A percentile compares a stretch with the other conserved stretches of the same genome.
These are phyloP conservation scores for Meda fulgida DNA, from an alignment of 2,797 vertebrate species.

Conservation along the genomic window DNA sequence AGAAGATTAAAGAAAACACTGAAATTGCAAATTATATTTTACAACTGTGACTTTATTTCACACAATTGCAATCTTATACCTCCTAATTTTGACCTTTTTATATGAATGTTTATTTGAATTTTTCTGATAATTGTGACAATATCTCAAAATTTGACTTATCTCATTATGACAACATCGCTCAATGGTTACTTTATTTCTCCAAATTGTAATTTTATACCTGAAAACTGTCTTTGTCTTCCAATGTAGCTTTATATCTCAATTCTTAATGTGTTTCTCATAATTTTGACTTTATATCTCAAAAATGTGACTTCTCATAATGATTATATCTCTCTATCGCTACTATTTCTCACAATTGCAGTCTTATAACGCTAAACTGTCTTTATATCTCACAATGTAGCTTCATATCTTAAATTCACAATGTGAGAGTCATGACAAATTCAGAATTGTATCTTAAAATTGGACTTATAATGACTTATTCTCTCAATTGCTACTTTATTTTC, in stretches of 20 bases:
- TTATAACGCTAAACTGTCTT: background rate
- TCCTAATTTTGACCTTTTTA: background rate
- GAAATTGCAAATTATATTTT: background rate
- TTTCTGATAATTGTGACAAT: background rate
- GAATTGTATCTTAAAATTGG: too few relatives aligned
- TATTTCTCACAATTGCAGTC: background rate
- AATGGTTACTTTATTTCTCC: background rate
- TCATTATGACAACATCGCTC: too few relatives aligned
- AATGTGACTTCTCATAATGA: background rate
- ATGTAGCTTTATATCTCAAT: background rate
- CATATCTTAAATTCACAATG: too few relatives aligned
- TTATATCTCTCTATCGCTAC: too few relatives aligned
- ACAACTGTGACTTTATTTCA: background rate
- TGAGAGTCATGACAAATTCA: too few relatives aligned
- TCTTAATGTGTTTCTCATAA: background rate
- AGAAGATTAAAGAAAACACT: background rate
- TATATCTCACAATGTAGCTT: too few relatives aligned
- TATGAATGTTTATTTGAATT: too few relatives aligned
- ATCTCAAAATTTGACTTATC: too few relatives aligned
- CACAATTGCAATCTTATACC: background rate
- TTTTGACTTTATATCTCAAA: background rate
- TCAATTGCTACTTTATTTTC: background rate
- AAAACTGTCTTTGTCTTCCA: background rate
- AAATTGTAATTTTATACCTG: background rate
- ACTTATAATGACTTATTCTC: background rate